Conservation (phyloP, 2,797 vertebrate species). For the Gallinago nigripennis region DNA sequence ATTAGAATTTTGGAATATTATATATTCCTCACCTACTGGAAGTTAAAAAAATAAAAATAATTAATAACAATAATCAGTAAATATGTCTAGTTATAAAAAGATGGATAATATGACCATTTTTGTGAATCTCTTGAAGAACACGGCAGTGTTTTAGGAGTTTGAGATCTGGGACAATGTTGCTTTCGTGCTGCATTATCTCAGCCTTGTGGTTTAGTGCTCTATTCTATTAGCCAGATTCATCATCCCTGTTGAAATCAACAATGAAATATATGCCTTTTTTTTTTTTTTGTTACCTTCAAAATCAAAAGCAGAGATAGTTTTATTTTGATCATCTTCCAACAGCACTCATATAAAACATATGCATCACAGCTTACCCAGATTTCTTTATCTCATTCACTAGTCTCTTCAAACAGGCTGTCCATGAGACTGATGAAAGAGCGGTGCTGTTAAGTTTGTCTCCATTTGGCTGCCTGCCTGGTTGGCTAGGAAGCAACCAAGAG, state of each 20-base stretch:
- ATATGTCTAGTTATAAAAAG: background rate
- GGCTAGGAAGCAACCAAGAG: background rate
- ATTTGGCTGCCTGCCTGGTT: background rate
- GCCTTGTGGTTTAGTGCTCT: background rate
- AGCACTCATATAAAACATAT: background rate
- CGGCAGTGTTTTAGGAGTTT: background rate
- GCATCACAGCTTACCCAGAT: background rate
- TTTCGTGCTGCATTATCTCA: background rate
- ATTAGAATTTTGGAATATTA: background rate
- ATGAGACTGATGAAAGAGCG: background rate
- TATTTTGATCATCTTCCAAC: background rate
- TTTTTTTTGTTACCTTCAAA: background rate
- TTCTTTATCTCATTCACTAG: background rate
- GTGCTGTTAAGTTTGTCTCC: background rate
- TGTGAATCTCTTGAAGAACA: background rate
- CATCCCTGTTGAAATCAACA: background rate
- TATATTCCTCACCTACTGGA: background rate
- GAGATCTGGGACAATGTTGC: background rate
- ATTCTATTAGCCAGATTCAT: background rate
- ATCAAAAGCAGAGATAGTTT: background rate
- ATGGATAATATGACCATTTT: background rate
- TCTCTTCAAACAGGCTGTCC: background rate
- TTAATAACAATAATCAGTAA: background rate
- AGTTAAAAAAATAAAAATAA: background rate
- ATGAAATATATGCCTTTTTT: background rate